A percentile compares a stretch with the other conserved stretches of the same genome.
phyloP scores from a whole-genome alignment of 2,113 vertebrate species.

The Triplophysa rosa region DNA sequence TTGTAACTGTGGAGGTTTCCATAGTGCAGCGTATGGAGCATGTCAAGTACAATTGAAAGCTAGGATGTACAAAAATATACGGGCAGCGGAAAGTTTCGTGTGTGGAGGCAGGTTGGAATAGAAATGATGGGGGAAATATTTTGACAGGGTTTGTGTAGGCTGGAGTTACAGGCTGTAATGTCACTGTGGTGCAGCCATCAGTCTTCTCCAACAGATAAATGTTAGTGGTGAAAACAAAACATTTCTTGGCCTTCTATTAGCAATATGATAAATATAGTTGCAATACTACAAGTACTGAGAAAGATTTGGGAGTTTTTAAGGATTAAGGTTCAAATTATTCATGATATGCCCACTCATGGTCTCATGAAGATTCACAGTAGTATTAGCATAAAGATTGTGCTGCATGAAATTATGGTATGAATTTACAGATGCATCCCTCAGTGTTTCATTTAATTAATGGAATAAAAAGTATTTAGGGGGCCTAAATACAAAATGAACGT shows the following conservation, averaged over 20 bases:
- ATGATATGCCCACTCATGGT: background rate
- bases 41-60: conserved; percentile 36
- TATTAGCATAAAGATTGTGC: background rate
- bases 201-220: conserved; percentile 9
- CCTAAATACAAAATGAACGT: background rate
- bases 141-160: conserved; percentile 33
- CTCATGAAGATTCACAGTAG: background rate
- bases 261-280: conserved; percentile 16
- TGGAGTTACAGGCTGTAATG: conserved; percentile 13
- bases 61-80: conserved; percentile 12
- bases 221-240: background rate
- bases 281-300: background rate
- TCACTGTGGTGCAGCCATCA: conserved; percentile 5
- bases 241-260: background rate
- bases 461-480: background rate
- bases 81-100: conserved; percentile 12
- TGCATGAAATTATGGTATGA: background rate
- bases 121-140: conserved; percentile 27
- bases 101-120: conserved; percentile 17
- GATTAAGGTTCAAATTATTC: background rate
- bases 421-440: background rate
- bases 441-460: background rate
- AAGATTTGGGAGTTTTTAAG: background rate
- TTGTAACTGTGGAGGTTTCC: conserved; percentile 18
- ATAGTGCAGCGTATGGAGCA: conserved; percentile 21